Percentiles rank a stretch among this genome's conserved stretches.
Conservation (phyloP, 2,888 invertebrate species). For the Anticlea derivata region DNA sequence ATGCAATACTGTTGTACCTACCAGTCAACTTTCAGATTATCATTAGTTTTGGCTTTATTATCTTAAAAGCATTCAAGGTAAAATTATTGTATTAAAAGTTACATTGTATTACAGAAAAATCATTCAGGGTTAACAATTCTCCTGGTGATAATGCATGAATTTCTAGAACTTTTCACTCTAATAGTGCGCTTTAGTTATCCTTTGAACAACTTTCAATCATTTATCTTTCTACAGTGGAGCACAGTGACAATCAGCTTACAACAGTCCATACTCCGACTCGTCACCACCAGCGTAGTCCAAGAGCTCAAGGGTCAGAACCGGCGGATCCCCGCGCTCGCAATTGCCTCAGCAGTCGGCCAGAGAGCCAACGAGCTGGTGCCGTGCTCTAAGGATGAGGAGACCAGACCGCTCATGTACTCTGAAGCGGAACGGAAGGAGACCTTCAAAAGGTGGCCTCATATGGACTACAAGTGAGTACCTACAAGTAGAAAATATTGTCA, state of each 20-base stretch:
- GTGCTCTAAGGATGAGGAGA: conserved; percentile 76
- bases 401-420: conserved; percentile 90
- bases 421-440: conserved; percentile 96
- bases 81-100: too few species aligned
- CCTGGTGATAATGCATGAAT: too few species aligned
- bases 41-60: too few species aligned
- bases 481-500: too few species aligned
- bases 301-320: conserved; percentile 92
- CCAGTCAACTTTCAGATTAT: too few species aligned
- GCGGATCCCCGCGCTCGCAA: conserved; percentile 93
- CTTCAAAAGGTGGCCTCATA: conserved; percentile 97
- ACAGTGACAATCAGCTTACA: conserved; percentile 93
- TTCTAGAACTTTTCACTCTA: too few species aligned
- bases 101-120: too few species aligned
- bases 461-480: conserved; percentile 94
- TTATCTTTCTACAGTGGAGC: conserved; percentile 89
- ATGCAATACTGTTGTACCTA: too few species aligned
- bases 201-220: too few species aligned
- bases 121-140: too few species aligned
- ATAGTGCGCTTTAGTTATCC: too few species aligned
- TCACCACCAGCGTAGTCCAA: conserved; percentile 90
- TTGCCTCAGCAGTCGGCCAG: conserved; percentile 95
- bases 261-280: conserved; percentile 90
- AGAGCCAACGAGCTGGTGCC: conserved; percentile 91
- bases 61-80: too few species aligned